Evolutionary conservation across 2,888 invertebrate species (phyloP).

Genomic region (Agriopis leucophaearia): DNA sequence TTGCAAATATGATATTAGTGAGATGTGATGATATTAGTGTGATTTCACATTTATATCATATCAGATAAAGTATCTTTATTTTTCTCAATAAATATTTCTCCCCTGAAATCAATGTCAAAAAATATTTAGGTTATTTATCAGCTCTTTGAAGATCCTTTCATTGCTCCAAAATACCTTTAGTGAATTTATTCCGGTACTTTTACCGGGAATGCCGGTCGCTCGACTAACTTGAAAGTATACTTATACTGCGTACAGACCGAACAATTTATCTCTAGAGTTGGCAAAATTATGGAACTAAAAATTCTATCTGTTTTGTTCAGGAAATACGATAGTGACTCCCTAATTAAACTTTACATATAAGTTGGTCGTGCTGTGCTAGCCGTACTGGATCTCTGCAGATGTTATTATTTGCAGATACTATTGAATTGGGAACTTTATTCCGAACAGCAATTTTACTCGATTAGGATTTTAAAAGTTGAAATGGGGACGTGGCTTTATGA

Average conservation of each 20-base stretch:
- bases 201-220: constrained; percentile 66
- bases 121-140: constrained; percentile 36
- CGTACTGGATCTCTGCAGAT: constrained; percentile 32
- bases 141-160: constrained; percentile 54
- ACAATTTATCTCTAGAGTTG: neutral
- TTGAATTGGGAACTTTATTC: constrained; percentile 27
- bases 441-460: constrained; percentile 19
- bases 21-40: no score
- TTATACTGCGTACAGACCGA: constrained; percentile 14
- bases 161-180: constrained; percentile 67
- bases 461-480: constrained; percentile 11
- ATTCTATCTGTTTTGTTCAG: neutral
- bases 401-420: constrained; percentile 45
- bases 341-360: neutral
- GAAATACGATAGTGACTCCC: neutral
- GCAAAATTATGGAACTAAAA: neutral
- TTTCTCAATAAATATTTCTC: no score
- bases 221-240: constrained; percentile 19
- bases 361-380: neutral
- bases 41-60: no score
- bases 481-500: neutral
- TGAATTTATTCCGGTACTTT: constrained; percentile 80
- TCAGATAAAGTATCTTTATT: no score
- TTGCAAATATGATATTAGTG: no score
- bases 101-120: no score